These are phyloP conservation scores for Ectropis crepuscularia DNA, from an alignment of 2,888 invertebrate genomes.

Conservation along the genomic window DNA sequence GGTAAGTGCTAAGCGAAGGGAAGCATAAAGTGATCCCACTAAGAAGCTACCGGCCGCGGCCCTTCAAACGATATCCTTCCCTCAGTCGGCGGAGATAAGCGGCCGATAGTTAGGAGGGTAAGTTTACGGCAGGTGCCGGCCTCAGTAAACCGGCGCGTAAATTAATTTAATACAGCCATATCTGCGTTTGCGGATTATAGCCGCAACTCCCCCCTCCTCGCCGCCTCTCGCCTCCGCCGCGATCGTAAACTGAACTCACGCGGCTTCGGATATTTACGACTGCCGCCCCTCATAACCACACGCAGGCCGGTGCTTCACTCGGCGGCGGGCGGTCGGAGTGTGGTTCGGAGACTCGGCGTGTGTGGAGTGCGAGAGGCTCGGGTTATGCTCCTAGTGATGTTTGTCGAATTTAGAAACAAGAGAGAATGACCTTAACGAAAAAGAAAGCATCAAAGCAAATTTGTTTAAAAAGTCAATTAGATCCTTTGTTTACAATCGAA, in stretches of 20 bases:
- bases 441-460: too few relatives aligned
- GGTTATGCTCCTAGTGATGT: too few relatives aligned
- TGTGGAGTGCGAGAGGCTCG: background rate
- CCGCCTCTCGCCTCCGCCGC: constrained; percentile 37
- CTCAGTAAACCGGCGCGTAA: constrained; percentile 17
- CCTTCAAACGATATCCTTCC: background rate
- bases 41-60: background rate
- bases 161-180: constrained; percentile 33
- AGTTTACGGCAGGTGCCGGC: constrained; percentile 18
- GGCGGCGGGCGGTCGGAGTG: too few relatives aligned
- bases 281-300: constrained; percentile 40
- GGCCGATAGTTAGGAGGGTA: constrained; percentile 2
- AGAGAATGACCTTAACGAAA: too few relatives aligned
- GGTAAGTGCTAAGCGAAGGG: too few relatives aligned
- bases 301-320: constrained; percentile 28
- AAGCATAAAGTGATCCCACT: background rate
- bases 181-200: constrained; percentile 31
- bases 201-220: constrained; percentile 42
- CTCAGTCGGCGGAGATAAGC: background rate
- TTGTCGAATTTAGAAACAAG: too few relatives aligned
- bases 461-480: too few relatives aligned
- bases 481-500: too few relatives aligned
- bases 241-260: constrained; percentile 54
- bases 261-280: constrained; percentile 59
- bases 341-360: background rate